phyloP scores from a whole-genome alignment of 2,797 vertebrate genomes.

The Centroberyx gerrardi region DNA sequence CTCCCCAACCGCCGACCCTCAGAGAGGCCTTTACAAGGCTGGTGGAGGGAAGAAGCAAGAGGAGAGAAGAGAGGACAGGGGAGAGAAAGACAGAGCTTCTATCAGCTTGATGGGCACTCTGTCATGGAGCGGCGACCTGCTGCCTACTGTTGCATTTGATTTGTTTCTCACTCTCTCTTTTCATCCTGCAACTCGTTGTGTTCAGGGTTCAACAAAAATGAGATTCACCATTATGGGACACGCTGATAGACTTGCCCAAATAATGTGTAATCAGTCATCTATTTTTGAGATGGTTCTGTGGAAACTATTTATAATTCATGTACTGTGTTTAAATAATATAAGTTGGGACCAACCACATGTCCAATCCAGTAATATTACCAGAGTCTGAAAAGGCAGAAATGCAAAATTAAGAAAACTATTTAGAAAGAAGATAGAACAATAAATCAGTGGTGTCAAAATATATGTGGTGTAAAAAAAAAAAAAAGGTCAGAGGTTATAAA shows the following conservation, averaged over 20 bases:
- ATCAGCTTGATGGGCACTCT: constrained; percentile 62
- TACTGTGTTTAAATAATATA: background rate
- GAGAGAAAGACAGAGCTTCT: constrained; percentile 40
- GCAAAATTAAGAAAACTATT: no score
- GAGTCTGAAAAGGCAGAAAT: no score
- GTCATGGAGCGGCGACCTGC: constrained; percentile 36
- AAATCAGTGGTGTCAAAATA: no score
- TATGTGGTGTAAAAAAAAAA: no score
- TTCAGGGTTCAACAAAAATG: background rate
- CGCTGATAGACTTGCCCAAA: background rate
- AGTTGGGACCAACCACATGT: no score
- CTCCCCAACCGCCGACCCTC: constrained; percentile 22
- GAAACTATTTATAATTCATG: background rate
- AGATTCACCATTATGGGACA: background rate
- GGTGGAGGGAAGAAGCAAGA: constrained; percentile 13
- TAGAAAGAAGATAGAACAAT: no score
- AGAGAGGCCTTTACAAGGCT: constrained; percentile 27
- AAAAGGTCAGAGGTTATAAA: no score
- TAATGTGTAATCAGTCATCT: background rate
- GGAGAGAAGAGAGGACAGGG: constrained; percentile 10
- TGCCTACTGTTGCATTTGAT: background rate
- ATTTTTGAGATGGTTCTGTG: background rate
- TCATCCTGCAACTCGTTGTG: background rate
- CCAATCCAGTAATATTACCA: no score
- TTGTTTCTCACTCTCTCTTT: background rate